Percentiles rank a stretch among this genome's conserved stretches.
phyloP scores from a whole-genome alignment of 2,797 vertebrate species.

The Anableps anableps region DNA sequence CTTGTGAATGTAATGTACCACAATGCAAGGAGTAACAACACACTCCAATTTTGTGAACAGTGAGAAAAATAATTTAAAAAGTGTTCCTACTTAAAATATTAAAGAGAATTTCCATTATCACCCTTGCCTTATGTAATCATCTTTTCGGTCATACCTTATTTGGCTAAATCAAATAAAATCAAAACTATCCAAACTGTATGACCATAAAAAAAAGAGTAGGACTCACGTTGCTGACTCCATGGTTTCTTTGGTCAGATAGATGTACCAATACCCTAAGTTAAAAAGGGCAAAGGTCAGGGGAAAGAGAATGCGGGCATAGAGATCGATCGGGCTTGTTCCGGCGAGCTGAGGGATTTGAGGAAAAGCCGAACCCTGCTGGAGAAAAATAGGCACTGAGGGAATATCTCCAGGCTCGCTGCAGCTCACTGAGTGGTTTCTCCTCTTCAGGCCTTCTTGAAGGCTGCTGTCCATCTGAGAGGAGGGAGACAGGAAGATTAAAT shows the following conservation, averaged over 20 bases:
- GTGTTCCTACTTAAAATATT: not conserved
- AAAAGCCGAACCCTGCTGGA: constrained; percentile 79
- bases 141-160: not conserved
- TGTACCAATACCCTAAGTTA: constrained; percentile 92
- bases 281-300: constrained; percentile 91
- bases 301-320: constrained; percentile 91
- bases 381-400: constrained; percentile 74
- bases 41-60: not conserved
- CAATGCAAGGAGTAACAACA: not conserved
- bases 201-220: constrained; percentile 14
- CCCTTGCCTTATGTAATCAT: not conserved
- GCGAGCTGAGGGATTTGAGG: constrained; percentile 78
- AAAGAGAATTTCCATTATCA: not conserved
- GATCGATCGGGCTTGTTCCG: constrained; percentile 91
- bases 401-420: constrained; percentile 70
- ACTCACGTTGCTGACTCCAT: constrained; percentile 82
- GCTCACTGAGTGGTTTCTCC: constrained; percentile 83
- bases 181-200: constrained; percentile 13
- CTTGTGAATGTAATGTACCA: not conserved
- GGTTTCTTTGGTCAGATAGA: constrained; percentile 92
- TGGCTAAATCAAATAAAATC: not conserved
- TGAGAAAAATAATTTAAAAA: not conserved
- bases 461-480: constrained; percentile 74
- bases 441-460: constrained; percentile 82
- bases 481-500: constrained; percentile 1